Evolutionary conservation across 2,113 vertebrate genomes (phyloP), one percentile per base, ranked within the genome.

Genomic region (Bungarus multicinctus): DNA sequence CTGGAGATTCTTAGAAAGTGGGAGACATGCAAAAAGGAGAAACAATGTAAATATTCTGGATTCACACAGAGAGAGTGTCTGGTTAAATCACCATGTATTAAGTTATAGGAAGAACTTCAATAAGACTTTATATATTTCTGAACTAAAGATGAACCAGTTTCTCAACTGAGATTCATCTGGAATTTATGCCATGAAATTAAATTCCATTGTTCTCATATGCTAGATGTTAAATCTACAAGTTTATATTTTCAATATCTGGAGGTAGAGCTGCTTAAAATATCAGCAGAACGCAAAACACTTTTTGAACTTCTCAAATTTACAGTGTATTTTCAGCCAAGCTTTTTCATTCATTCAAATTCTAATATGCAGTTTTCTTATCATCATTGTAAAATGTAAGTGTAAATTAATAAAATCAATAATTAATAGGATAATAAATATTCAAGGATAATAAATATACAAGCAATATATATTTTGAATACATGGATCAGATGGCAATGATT

Each of bases 21-120:
- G 57, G 27, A 88, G 93, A 47, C 6, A 94, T 88, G 34, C 74
- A 94, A 64, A 91, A 89, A 95, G 60, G 16, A 93, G 23, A 91
- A 95, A 95, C 94, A 93, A 93, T 52, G 27, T 50, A 88, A 90
- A 93, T 86, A 57, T 86, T 2, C 93, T 55, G 55, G 20, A 89
- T 87, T 93, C 87, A 91, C 2, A 91, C 90, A 88, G 45, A 93
- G 89, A 95, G 12, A 27, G 47, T 94, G 88, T 57, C 47, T 27
- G 9, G 16, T 27, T 85, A 89, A 57, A 85, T 54, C 60, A 94
- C 39, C 92, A 74, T 45, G 54, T 43, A 0, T 69, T 52, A 94
- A 57, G 11, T 43, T 88, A 7, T 86, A 30, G 39, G n/a, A 69
- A 89, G 10, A 47, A 90, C 90, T 92, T 43, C 74, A 89, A 53